Percentiles rank a stretch among this genome's conserved stretches.
These are phyloP conservation scores for Dufourea novaeangliae DNA, from an alignment of 1,140 invertebrate genomes.

Conservation along the genomic window DNA sequence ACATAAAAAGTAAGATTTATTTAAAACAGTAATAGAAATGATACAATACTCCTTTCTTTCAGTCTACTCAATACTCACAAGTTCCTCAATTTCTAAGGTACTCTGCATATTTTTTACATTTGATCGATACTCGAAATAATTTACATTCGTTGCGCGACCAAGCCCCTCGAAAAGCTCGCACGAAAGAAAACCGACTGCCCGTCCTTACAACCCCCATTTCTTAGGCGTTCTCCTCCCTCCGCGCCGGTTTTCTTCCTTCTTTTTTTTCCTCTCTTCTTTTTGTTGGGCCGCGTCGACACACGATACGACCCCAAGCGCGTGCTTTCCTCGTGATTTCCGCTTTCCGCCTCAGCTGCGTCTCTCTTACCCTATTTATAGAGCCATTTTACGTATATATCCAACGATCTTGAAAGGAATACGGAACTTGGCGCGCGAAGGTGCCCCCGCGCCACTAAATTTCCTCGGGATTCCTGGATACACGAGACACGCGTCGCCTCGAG, in stretches of 20 bases:
- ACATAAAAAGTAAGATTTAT: neutral
- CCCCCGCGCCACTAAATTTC: conserved; percentile 51
- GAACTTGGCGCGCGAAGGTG: conserved; percentile 23
- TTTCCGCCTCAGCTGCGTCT: conserved; percentile 67
- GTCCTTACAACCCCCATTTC: conserved; percentile 17
- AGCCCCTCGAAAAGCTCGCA: conserved; percentile 1
- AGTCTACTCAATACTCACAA: too few species aligned
- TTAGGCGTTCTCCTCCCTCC: neutral
- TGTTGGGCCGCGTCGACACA: conserved; percentile 58
- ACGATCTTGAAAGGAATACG: conserved; percentile 33
- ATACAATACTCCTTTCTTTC: too few species aligned
- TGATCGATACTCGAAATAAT: neutral
- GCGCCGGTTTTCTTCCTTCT: conserved; percentile 11
- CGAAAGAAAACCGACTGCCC: conserved; percentile 28
- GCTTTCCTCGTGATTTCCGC: conserved; percentile 72
- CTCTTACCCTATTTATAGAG: conserved; percentile 60
- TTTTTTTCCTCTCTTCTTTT: conserved; percentile 53
- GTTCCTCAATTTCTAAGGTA: too few species aligned
- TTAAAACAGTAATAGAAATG: too few species aligned
- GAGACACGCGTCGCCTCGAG: conserved; percentile 13
- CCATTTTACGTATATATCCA: conserved; percentile 39
- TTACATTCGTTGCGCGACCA: neutral
- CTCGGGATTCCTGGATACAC: neutral
- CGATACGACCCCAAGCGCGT: conserved; percentile 66
- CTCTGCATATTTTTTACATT: neutral